Evolutionary conservation across 2,797 vertebrate genomes (phyloP), one percentile per base, ranked within the genome.

Genomic region (Thamnophis elegans): DNA sequence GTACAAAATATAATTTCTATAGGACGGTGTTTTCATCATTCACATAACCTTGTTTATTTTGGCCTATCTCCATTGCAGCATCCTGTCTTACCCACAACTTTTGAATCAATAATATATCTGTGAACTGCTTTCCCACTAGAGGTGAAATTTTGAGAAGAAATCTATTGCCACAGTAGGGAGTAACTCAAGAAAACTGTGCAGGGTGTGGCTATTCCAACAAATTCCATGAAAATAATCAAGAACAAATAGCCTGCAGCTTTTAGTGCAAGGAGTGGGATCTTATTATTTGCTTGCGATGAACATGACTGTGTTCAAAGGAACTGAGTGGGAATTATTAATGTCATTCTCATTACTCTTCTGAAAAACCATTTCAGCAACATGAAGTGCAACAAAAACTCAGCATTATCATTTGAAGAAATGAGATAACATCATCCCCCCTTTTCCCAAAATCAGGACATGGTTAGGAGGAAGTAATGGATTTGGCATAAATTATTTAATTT

Each of bases 1-100:
- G 89, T 88, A 58, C 59, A 91, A 65, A 93, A 91, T 42, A 92
- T 87, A 56, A 92, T 93, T 10, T 92, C 0, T 78, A 10, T 91
- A 58, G 22, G 42, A 92, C 94, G 95, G 94, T 55, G 89, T 92
- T 89, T 94, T 59, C 65, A 91, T 56, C 53, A 89, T 89, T 60
- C 53, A 47, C 92, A 65, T 93, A 73, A 51, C 92, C 88, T 90
- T 78, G 47, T 82, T 16, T 1, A 91, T 87, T 92, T 56, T 87
- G 89, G 93, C n/a, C 47, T 26, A 85, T 95, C 93, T 92, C 54
- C 85, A 5, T 65, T 87, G 36, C 20, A n/a, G 28, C 26, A n/a
- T 65, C 62, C 62, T 65, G 28, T 55, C 89, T 86, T 90, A 51
- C 89, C 68, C 89, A 85, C 6, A 53, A 62, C 62, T n/a, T 28